Percentiles rank a stretch among this genome's conserved stretches.
Evolutionary conservation across 2,888 invertebrate genomes (phyloP).

Genomic region (Agrotis clavis): DNA sequence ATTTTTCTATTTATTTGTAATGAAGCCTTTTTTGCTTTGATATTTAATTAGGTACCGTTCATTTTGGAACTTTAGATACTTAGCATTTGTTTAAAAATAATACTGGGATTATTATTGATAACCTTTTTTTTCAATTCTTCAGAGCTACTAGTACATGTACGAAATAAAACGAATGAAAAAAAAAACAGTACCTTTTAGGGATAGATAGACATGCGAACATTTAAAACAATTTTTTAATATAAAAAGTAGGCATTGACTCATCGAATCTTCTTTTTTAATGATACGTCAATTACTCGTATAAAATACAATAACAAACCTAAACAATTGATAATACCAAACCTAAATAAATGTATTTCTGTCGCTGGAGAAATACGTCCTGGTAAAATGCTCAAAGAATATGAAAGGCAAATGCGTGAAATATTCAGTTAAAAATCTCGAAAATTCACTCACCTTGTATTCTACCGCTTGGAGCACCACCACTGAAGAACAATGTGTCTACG

Average conservation of each 20-base stretch:
- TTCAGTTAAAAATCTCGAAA: background rate
- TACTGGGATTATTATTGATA: too few relatives aligned
- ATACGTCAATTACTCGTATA: too few relatives aligned
- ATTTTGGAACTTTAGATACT: background rate
- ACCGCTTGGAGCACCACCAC: slow-evolving; percentile 36
- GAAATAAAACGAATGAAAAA: background rate
- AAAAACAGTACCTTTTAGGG: background rate
- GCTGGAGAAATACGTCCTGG: background rate
- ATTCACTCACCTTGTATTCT: slow-evolving; percentile 58
- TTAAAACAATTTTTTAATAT: background rate
- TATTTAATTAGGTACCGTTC: too few relatives aligned
- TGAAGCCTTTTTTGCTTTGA: background rate
- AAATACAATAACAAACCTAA: too few relatives aligned
- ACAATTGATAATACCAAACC: too few relatives aligned
- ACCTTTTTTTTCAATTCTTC: background rate
- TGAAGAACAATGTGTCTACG: slow-evolving; percentile 49
- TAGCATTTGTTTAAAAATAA: background rate
- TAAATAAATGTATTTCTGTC: background rate
- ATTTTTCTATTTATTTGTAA: background rate
- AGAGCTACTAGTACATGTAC: background rate
- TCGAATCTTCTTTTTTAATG: background rate
- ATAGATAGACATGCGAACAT: background rate
- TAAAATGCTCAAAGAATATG: background rate
- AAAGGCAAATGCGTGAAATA: background rate
- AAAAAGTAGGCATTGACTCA: background rate